These are phyloP conservation scores for Euleptes europaea DNA, from an alignment of 2,113 vertebrate species.

Conservation along the genomic window DNA sequence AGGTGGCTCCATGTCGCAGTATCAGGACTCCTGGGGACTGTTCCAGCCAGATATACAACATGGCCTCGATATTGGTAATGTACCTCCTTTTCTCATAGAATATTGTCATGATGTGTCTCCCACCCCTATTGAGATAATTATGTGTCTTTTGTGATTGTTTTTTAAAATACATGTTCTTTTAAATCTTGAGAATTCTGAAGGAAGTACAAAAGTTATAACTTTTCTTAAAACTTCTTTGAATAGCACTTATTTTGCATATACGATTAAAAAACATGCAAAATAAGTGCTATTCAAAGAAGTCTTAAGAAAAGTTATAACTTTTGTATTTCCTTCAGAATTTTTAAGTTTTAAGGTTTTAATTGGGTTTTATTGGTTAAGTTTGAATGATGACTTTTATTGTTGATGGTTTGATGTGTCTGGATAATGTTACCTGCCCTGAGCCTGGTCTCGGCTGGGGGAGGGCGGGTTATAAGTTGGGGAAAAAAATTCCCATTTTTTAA, in stretches of 20 bases:
- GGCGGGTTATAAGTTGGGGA: too few relatives aligned
- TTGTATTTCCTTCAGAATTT: not conserved
- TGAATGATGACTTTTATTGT: too few relatives aligned
- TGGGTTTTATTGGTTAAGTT: too few relatives aligned
- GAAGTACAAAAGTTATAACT: not conserved
- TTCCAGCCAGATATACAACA: not conserved
- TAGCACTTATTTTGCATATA: not conserved
- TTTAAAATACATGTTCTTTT: not conserved
- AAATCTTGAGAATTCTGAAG: not conserved
- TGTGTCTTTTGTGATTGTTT: not conserved
- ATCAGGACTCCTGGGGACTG: constrained; percentile 40
- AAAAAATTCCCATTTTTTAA: too few relatives aligned
- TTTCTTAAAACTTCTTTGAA: not conserved
- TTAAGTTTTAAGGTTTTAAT: too few relatives aligned
- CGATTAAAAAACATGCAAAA: not conserved
- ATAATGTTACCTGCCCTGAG: too few relatives aligned
- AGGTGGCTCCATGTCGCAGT: constrained; percentile 56
- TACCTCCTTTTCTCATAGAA: rapidly evolving
- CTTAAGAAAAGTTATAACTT: not conserved
- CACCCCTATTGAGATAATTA: too few relatives aligned
- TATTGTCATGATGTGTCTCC: not conserved
- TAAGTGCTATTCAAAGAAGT: not conserved
- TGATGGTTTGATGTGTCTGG: too few relatives aligned
- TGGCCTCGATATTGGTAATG: constrained; percentile 27
- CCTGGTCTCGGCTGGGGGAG: too few relatives aligned